Evolutionary conservation across 2,797 vertebrate genomes (phyloP), one percentile per base, ranked within the genome.

Genomic region (Orestias chungarensis): DNA sequence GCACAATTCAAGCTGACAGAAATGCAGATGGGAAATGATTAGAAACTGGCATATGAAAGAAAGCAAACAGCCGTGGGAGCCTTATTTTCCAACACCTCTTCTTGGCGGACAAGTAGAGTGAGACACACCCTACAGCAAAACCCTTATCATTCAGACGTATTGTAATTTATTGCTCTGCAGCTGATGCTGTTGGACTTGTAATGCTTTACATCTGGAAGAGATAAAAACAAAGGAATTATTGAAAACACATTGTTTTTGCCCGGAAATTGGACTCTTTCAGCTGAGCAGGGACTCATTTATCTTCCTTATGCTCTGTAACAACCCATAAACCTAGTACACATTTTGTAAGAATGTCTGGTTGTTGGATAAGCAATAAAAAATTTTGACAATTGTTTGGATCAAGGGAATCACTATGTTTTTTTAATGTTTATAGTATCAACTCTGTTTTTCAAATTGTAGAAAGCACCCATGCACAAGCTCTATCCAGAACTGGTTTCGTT

Each of bases 31-130:
- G 46, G 67, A 65, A 68, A 61, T 1, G 6, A 46, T 38, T 66
- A 35, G 62, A 25, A 68, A 64, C 1, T 23, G 52, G 73, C 44
- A 15, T 33, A 31, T 67, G 70, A 61, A 70, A 71, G 73, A 87
- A 86, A 83, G 50, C 25, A 12, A 31, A 82, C 88, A 91, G 83
- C 86, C 90, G 91, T 73, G 52, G 47, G 80, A 80, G 44, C 57
- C 47, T 43, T 61, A 11, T 80, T 73, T 66, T 44, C 73, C 38
- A 77, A 79, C 85, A 73, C 78, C 84, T 86, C 77, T 20, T 77
- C 71, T 65, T 67, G 35, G 78, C 70, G 80, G 75, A 80, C 75
- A 74, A 23, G 66, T 69, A 38, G 67, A 73, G 73, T 72, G 74
- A 87, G 85, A 82, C 86, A 81, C 82, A 47, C 59, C 81, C 80